Percentiles rank a stretch among this genome's conserved stretches.
phyloP scores from a whole-genome alignment of 35 echinoderm and acorn worm species.

The Heliocidaris tuberculata region DNA sequence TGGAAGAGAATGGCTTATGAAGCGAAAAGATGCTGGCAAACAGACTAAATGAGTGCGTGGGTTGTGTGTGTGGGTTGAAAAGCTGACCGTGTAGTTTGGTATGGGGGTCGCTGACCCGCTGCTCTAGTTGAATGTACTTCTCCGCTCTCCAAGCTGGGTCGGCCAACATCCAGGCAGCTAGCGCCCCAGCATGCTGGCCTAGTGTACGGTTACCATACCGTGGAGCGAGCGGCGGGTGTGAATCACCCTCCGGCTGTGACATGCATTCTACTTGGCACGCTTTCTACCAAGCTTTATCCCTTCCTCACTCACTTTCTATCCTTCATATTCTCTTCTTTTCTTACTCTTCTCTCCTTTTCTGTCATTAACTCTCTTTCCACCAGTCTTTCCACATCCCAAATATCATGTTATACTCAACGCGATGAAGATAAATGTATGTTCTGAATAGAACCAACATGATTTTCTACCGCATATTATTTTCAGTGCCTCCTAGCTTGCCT shows the following conservation, averaged over 20 bases:
- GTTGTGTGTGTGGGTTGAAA: background rate
- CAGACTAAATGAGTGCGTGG: conserved; percentile 26
- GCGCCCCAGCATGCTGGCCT: background rate
- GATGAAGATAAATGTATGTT: no score
- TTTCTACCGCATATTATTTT: no score
- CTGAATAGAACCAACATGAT: no score
- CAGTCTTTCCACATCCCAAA: background rate
- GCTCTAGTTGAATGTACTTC: conserved; percentile 51
- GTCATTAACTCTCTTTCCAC: background rate
- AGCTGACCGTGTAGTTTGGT: background rate
- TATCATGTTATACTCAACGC: background rate
- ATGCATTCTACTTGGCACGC: conserved; percentile 27
- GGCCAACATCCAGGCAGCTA: conserved; percentile 14
- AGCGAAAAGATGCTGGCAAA: background rate
- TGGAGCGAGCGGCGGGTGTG: conserved; percentile 41
- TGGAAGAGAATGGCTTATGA: background rate
- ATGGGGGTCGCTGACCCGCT: conserved; percentile 40
- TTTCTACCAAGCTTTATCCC: background rate
- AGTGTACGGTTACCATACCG: conserved; percentile 44
- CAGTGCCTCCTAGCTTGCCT: no score
- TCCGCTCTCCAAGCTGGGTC: background rate
- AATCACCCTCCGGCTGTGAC: conserved; percentile 45
- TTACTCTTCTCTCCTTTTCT: no score
- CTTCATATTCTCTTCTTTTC: no score
- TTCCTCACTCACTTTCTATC: background rate